Conservation (phyloP, 1,140 invertebrate species). For the Hylaeus anthracinus region DNA sequence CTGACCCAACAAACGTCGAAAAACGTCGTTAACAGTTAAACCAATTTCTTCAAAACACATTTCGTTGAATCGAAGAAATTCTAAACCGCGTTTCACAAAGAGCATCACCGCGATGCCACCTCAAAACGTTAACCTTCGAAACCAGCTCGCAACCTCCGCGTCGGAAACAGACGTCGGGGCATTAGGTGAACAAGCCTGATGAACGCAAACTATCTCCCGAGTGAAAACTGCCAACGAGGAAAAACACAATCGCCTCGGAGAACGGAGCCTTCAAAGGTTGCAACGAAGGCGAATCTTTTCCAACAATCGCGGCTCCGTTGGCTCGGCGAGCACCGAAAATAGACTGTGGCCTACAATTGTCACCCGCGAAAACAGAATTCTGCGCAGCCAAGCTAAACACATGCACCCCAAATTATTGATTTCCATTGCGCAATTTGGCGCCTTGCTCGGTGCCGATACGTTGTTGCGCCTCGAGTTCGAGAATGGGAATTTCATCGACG, state of each 20-base stretch:
- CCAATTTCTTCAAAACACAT: background rate
- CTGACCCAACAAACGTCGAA: too few relatives aligned
- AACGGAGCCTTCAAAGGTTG: background rate
- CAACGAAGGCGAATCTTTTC: conserved; percentile 24
- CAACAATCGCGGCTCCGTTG: conserved; percentile 23
- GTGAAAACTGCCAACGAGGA: background rate
- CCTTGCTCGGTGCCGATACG: background rate
- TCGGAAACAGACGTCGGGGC: conserved; percentile 18
- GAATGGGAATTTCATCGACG: too few relatives aligned
- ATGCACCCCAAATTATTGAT: conserved; percentile 19
- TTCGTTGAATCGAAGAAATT: background rate
- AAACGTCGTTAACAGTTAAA: too few relatives aligned
- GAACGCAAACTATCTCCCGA: conserved; percentile 20
- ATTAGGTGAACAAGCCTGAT: conserved; percentile 35
- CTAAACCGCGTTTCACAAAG: background rate
- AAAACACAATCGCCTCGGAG: too few relatives aligned
- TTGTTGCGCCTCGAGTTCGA: background rate
- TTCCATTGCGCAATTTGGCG: background rate
- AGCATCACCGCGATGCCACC: background rate
- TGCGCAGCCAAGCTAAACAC: conserved; percentile 39
- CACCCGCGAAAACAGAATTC: conserved; percentile 17
- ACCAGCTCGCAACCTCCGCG: too few relatives aligned
- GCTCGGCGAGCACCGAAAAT: conserved; percentile 20
- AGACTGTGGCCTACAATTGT: conserved; percentile 49
- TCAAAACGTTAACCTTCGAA: background rate